These are phyloP conservation scores for Omphaloscelis lunosa DNA, from an alignment of 2,888 invertebrate species.

Conservation along the genomic window DNA sequence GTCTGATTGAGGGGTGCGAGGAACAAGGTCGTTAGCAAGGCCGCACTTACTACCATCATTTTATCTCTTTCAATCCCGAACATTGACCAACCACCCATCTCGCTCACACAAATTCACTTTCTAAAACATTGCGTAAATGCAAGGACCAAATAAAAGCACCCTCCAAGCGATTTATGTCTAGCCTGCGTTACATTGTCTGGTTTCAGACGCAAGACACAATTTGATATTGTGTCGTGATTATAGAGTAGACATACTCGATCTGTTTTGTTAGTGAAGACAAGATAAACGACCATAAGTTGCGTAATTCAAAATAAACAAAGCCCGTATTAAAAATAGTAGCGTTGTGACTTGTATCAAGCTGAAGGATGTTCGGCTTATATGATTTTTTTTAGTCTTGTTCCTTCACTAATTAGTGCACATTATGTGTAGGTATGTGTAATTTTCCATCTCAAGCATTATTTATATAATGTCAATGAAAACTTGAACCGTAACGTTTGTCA, in stretches of 20 bases:
- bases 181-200: conserved; percentile 70
- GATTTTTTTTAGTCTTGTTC: background rate
- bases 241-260: conserved; percentile 25
- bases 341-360: background rate
- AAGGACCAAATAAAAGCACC: conserved; percentile 81
- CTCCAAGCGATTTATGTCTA: conserved; percentile 76
- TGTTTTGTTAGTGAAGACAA: conserved; percentile 30
- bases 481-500: conserved; percentile 77
- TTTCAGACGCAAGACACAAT: conserved; percentile 54
- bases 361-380: background rate
- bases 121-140: conserved; percentile 81
- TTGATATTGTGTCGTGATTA: conserved; percentile 57
- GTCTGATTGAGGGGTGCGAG: conserved; percentile 78
- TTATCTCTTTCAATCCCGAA: conserved; percentile 76
- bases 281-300: conserved; percentile 32
- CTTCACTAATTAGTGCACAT: conserved; percentile 34
- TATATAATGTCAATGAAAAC: conserved; percentile 80
- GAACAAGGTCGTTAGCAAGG: conserved; percentile 86
- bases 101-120: conserved; percentile 81
- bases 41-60: conserved; percentile 83
- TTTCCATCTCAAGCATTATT: conserved; percentile 75
- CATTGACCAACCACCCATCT: conserved; percentile 64
- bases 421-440: conserved; percentile 59
- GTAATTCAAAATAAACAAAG: conserved; percentile 43
- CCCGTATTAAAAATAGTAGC: conserved; percentile 10